Base-by-base conservation (phyloP, 2,113 vertebrate species). In the Loxodonta africana region DNA sequence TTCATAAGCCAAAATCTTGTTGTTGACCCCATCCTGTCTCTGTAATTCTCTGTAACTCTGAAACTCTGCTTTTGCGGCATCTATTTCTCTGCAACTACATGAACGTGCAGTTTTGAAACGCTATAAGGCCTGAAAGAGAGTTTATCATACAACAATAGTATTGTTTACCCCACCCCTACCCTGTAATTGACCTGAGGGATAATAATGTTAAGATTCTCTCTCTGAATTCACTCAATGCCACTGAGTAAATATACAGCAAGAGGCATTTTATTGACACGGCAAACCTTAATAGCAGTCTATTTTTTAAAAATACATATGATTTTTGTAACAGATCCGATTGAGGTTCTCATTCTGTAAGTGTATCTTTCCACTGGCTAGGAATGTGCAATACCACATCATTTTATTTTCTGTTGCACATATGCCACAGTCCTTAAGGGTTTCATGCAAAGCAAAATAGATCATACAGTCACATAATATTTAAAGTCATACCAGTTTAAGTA, bases 91-190 rank as follows among this genome's bases (percentile, higher is more conserved):
- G 92, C 95, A 97, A 94, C 91, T 98, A 93, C 87, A 67, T 44
- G 90, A 81, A 17, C 91, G 89, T 97, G 96, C 93, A 95, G 30
- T 41, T 94, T 83, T 81, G 86, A 90, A 82, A 63, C 44, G 83
- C 26, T 77, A 23, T 51, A 82, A 87, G n/a, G 33, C 26, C 83
- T 83, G 89, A 69, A 80, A 91, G 63, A 53, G 73, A 95, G 80
- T 96, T 96, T 92, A 90, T 95, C 95, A 96, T 95, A 80, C 77
- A 97, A 97, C 85, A 97, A 82, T 88, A 62, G 81, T 57, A 87
- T 92, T 69, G 14, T 71, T 88, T 94, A 76, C 57, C 46, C 67
- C 44, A 88, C 48, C 41, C 46, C 18, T 86, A 88, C 92, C 71
- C 94, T 95, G 46, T 92, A 85, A 97, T 97, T 96, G 95, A 96